These are phyloP conservation scores for Sitta carolinensis DNA, from an alignment of 2,797 vertebrate species.

Conservation along the genomic window DNA sequence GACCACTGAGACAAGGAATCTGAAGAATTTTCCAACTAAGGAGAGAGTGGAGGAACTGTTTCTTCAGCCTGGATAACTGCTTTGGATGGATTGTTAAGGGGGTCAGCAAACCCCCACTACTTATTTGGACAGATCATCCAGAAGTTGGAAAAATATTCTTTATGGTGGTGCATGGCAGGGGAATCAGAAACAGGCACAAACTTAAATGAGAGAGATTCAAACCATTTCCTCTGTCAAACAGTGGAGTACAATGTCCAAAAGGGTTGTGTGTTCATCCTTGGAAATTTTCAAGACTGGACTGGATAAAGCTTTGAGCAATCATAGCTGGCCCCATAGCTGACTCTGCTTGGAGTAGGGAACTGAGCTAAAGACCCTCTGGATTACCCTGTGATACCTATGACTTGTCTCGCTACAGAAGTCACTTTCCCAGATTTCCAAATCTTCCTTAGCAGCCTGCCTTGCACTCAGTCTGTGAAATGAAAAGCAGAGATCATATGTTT, in stretches of 20 bases:
- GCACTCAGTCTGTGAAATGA: not conserved
- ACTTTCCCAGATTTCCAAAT: not conserved
- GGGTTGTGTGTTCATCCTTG: not conserved
- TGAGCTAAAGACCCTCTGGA: not conserved
- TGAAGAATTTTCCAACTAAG: not conserved
- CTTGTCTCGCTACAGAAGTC: not conserved
- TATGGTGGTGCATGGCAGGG: not conserved
- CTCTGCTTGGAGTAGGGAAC: not conserved
- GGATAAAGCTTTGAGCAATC: not conserved
- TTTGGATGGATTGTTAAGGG: not conserved
- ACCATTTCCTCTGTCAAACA: not conserved
- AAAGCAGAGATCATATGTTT: not conserved
- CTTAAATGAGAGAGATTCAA: not conserved
- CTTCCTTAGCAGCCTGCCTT: not conserved
- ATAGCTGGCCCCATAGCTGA: not conserved
- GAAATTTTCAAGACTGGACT: not conserved
- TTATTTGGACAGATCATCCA: not conserved
- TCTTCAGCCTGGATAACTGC: not conserved
- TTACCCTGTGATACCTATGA: not conserved
- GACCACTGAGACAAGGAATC: not conserved
- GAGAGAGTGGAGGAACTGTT: not conserved
- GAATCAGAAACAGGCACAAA: not conserved
- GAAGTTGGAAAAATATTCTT: not conserved
- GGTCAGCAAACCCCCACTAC: not conserved
- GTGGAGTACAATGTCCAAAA: not conserved